Percentiles rank a stretch among this genome's conserved stretches.
These are phyloP conservation scores for Sturmia bella DNA, from an alignment of 2,888 invertebrate species.

Conservation along the genomic window DNA sequence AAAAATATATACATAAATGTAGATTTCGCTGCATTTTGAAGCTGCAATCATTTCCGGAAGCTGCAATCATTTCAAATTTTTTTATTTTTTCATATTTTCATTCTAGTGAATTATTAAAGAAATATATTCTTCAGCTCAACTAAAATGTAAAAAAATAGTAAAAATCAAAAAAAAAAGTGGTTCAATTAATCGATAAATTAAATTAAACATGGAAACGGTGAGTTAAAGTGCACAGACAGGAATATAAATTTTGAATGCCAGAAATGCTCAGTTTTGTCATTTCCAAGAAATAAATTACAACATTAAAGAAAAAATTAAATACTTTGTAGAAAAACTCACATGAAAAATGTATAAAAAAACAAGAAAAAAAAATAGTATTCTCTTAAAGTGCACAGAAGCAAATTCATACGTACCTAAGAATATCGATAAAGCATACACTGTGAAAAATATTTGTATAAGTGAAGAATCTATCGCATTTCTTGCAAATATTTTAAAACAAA, in stretches of 20 bases:
- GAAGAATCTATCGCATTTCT: no score
- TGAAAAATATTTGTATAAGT: no score
- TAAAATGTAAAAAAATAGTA: constrained; percentile 59
- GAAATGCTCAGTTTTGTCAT: constrained; percentile 14
- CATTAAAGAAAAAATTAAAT: constrained; percentile 24
- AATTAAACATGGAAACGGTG: constrained; percentile 68
- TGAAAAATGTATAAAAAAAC: no score
- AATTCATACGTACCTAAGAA: no score
- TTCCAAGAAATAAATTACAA: constrained; percentile 22
- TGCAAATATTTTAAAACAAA: no score
- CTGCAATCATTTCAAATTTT: neutral
- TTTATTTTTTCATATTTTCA: constrained; percentile 34
- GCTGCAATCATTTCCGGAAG: constrained; percentile 7
- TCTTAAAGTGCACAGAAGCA: no score
- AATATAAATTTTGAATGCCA: constrained; percentile 9
- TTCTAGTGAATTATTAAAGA: constrained; percentile 54
- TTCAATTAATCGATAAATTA: constrained; percentile 38
- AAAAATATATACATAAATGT: neutral
- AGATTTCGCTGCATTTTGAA: neutral
- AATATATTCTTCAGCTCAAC: constrained; percentile 29
- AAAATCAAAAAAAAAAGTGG: constrained; percentile 18
- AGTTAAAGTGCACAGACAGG: constrained; percentile 43
- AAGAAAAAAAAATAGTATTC: no score
- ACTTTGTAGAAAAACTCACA: no score
- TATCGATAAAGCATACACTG: no score